These are phyloP conservation scores for Vanacampus margaritifer DNA, from an alignment of 2,113 vertebrate genomes.

Conservation along the genomic window DNA sequence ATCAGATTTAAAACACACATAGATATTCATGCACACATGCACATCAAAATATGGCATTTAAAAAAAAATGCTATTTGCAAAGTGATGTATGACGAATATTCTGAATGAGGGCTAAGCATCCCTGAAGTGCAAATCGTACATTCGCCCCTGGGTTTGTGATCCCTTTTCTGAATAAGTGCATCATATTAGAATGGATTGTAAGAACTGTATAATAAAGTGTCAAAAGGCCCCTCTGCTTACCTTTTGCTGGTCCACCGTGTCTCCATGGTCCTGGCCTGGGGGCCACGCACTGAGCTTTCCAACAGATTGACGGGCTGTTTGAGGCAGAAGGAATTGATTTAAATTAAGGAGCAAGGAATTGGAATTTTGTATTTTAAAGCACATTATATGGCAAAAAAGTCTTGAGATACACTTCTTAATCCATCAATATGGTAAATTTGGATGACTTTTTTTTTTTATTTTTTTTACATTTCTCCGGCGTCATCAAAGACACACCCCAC, in stretches of 20 bases:
- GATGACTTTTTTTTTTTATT: background rate
- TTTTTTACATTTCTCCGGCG: background rate
- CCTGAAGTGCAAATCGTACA: background rate
- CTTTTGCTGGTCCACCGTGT: conserved; percentile 37
- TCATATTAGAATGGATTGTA: background rate
- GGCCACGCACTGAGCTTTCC: conserved; percentile 77
- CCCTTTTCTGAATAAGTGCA: background rate
- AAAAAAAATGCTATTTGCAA: background rate
- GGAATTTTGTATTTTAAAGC: background rate
- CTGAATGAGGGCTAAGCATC: background rate
- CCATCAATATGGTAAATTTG: background rate
- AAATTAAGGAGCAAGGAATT: background rate
- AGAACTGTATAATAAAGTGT: background rate
- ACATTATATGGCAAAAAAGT: background rate
- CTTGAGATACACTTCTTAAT: background rate
- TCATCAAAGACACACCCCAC: conserved; percentile 23
- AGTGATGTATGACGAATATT: background rate
- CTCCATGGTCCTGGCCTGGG: conserved; percentile 52
- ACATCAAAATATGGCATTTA: background rate
- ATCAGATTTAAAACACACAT: background rate
- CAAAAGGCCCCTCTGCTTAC: conserved; percentile 35
- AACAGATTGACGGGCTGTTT: conserved; percentile 69
- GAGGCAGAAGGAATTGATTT: conserved; percentile 15
- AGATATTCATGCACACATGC: background rate
- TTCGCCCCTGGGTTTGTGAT: background rate